Percentiles rank a stretch among this genome's conserved stretches.
phyloP scores from a whole-genome alignment of 2,888 invertebrate species.

The Leucophenga montana region DNA sequence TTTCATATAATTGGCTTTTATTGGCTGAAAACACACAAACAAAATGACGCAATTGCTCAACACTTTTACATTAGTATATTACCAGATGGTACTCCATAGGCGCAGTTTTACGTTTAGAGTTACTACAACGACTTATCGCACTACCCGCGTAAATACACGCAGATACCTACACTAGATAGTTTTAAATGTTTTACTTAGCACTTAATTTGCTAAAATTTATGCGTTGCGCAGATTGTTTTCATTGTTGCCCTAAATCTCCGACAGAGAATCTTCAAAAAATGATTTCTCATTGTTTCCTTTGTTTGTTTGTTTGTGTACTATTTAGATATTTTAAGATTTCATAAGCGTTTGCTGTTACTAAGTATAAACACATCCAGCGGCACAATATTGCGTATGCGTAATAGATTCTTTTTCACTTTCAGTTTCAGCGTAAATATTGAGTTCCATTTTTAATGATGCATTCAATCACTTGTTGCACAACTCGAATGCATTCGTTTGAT shows the following conservation, averaged over 20 bases:
- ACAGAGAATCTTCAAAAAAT: constrained; percentile 29
- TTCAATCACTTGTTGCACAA: too few species aligned
- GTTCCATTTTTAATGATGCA: too few species aligned
- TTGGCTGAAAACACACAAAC: too few species aligned
- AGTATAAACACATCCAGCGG: too few species aligned
- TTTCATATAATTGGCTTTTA: too few species aligned
- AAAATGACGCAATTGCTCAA: too few species aligned
- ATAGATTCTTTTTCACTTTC: background rate
- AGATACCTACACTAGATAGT: background rate
- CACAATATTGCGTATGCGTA: constrained; percentile 4
- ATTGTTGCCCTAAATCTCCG: constrained; percentile 38
- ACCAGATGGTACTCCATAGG: too few species aligned
- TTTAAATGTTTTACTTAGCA: constrained; percentile 3
- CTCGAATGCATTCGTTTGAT: constrained; percentile 4
- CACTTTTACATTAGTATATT: too few species aligned
- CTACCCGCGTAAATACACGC: background rate
- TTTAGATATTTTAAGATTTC: constrained; percentile 15
- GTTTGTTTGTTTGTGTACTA: background rate
- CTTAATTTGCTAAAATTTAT: constrained; percentile 43
- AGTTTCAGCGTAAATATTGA: too few species aligned
- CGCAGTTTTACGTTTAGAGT: too few species aligned
- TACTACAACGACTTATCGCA: too few species aligned
- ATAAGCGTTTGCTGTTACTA: background rate
- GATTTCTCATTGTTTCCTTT: background rate
- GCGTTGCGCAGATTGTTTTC: constrained; percentile 28